Conservation (phyloP, 2,888 invertebrate genomes). For the Rotaria socialis region DNA sequence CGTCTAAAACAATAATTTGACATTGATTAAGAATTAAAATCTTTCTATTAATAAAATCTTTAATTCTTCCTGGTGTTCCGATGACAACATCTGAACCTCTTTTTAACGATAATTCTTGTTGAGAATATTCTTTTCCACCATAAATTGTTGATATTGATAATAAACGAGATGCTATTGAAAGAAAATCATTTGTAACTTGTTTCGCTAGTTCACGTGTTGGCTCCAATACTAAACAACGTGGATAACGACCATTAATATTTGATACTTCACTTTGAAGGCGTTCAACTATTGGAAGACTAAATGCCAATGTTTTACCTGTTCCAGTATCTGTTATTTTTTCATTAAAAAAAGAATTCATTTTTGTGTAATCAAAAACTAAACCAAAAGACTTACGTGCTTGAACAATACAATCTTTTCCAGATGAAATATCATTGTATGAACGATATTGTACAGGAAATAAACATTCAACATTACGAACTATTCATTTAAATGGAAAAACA, state of each 20-base stretch:
- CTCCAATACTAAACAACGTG: slow-evolving; percentile 72
- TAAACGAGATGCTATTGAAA: slow-evolving; percentile 70
- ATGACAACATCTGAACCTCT: slow-evolving; percentile 87
- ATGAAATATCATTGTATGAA: neutral
- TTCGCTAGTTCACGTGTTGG: slow-evolving; percentile 93
- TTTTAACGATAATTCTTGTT: slow-evolving; percentile 82
- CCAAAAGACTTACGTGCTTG: neutral
- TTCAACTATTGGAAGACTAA: slow-evolving; percentile 73
- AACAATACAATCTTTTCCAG: slow-evolving; percentile 19
- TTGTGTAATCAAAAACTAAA: too few species aligned
- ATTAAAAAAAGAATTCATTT: too few species aligned
- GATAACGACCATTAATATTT: neutral
- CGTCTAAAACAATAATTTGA: slow-evolving; percentile 71
- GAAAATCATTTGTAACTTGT: slow-evolving; percentile 86
- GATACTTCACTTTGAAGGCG: slow-evolving; percentile 32
- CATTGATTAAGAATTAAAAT: slow-evolving; percentile 64
- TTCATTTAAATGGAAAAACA: too few species aligned
- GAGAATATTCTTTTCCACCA: slow-evolving; percentile 65
- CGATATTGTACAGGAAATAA: slow-evolving; percentile 14
- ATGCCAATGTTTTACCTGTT: slow-evolving; percentile 98
- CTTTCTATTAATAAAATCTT: slow-evolving; percentile 95
- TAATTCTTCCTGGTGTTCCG: slow-evolving; percentile 87
- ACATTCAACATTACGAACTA: neutral
- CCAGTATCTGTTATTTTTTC: slow-evolving; percentile 67
- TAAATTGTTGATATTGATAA: slow-evolving; percentile 72